A percentile compares a stretch with the other conserved stretches of the same genome.
These are phyloP conservation scores for Platycheirus albimanus DNA, from an alignment of 2,888 invertebrate species.

Conservation along the genomic window DNA sequence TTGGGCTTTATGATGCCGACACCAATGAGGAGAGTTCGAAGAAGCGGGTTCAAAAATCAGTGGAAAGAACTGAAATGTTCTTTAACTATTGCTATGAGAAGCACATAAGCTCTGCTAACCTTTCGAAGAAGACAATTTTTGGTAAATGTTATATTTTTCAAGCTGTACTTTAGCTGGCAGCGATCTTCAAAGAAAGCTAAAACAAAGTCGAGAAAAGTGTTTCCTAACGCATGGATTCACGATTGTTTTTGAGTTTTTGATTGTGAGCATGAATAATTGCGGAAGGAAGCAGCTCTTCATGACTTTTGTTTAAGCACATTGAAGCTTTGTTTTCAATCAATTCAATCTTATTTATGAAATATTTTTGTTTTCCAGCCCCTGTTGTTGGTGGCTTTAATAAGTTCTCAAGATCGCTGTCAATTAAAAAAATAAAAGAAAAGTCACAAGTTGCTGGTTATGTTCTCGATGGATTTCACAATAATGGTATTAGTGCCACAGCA, in stretches of 20 bases:
- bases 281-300: no score
- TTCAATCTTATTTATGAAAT: not conserved
- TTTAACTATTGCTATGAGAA: slow-evolving; percentile 88
- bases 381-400: slow-evolving; percentile 87
- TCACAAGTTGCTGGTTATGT: slow-evolving; percentile 88
- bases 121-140: slow-evolving; percentile 83
- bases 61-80: slow-evolving; percentile 87
- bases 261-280: no score
- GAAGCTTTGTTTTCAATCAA: no score
- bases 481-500: slow-evolving; percentile 85
- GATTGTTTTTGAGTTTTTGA: no score
- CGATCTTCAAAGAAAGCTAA: no score
- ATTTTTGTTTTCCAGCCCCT: slow-evolving; percentile 77
- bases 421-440: slow-evolving; percentile 83
- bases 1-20: slow-evolving; percentile 89
- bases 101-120: slow-evolving; percentile 85
- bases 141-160: slow-evolving; percentile 80
- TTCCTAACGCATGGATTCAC: no score
- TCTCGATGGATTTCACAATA: slow-evolving; percentile 91
- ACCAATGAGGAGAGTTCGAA: slow-evolving; percentile 84
- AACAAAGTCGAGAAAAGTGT: no score
- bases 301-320: no score
- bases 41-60: slow-evolving; percentile 89
- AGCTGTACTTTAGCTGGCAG: no score
- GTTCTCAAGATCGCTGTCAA: slow-evolving; percentile 86